phyloP scores from a whole-genome alignment of 2,113 vertebrate species.

The Neogale vison region DNA sequence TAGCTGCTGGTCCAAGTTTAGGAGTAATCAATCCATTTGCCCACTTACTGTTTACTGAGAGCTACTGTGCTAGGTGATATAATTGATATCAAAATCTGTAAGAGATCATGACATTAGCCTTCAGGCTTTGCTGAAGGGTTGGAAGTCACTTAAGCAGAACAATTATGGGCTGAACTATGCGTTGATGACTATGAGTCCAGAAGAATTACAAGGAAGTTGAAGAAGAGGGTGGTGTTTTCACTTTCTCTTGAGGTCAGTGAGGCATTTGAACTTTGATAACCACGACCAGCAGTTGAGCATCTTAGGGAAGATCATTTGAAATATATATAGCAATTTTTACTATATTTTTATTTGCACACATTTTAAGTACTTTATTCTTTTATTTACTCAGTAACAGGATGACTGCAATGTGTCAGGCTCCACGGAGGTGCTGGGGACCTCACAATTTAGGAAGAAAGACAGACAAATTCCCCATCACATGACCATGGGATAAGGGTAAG shows the following conservation, averaged over 20 bases:
- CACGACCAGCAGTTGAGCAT: not conserved
- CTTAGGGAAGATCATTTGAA: not conserved
- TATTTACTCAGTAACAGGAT: not conserved
- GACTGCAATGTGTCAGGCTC: not conserved
- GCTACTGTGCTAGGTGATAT: not conserved
- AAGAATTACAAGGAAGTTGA: not conserved
- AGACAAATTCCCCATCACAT: not conserved
- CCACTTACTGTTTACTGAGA: not conserved
- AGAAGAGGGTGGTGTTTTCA: not conserved
- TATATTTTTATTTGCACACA: not conserved
- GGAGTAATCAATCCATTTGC: not conserved
- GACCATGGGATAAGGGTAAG: not conserved
- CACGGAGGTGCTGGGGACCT: not conserved
- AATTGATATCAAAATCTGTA: not conserved
- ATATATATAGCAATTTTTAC: not conserved
- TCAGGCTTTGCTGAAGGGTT: not conserved
- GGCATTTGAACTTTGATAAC: not conserved
- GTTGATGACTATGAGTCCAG: not conserved
- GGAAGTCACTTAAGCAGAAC: not conserved
- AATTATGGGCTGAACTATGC: not conserved
- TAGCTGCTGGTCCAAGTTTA: not conserved
- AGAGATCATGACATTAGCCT: not conserved
- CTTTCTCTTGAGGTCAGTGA: not conserved
- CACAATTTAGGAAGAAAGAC: not conserved
- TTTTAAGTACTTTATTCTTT: not conserved